Percentiles rank a stretch among this genome's conserved stretches.
Evolutionary conservation across 2,888 invertebrate genomes (phyloP).

Genomic region (Lasioglossum oenotherae): DNA sequence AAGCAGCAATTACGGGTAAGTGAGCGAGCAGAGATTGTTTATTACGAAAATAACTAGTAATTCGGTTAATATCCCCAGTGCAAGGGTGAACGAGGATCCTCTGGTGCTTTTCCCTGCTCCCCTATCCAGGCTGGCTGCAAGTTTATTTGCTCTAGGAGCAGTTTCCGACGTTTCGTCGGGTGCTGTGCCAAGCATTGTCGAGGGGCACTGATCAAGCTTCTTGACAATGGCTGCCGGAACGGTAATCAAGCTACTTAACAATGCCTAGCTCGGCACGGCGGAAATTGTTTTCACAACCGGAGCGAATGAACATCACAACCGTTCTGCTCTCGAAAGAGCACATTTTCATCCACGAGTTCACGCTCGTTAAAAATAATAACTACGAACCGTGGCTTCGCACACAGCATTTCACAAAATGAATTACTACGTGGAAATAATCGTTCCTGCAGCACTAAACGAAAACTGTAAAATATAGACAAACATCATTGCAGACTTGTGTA

Average conservation of each 20-base stretch:
- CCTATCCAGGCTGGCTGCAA: constrained; percentile 19
- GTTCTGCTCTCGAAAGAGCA: neutral
- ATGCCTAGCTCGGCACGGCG: constrained; percentile 8
- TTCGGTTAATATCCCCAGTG: constrained; percentile 42
- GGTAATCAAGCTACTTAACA: constrained; percentile 36
- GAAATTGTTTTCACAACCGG: constrained; percentile 11
- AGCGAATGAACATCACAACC: constrained; percentile 25
- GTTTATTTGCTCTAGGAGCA: constrained; percentile 33
- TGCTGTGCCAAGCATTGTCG: constrained; percentile 25
- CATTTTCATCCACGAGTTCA: neutral
- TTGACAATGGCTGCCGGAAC: constrained; percentile 27
- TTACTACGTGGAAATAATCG: neutral
- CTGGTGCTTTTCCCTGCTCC: constrained; percentile 14
- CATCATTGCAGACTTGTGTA: too few species aligned
- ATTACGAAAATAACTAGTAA: constrained; percentile 32
- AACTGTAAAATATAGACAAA: neutral
- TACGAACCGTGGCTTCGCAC: neutral
- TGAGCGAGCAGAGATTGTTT: constrained; percentile 18
- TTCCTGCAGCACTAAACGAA: neutral
- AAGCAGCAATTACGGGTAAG: constrained; percentile 1
- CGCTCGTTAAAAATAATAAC: neutral
- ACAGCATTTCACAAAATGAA: neutral
- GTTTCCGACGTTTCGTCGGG: neutral
- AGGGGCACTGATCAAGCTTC: constrained; percentile 16
- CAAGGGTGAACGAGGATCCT: constrained; percentile 23